Percentiles rank a stretch among this genome's conserved stretches.
phyloP scores from a whole-genome alignment of 2,888 invertebrate genomes.

The Eurois occulta region DNA sequence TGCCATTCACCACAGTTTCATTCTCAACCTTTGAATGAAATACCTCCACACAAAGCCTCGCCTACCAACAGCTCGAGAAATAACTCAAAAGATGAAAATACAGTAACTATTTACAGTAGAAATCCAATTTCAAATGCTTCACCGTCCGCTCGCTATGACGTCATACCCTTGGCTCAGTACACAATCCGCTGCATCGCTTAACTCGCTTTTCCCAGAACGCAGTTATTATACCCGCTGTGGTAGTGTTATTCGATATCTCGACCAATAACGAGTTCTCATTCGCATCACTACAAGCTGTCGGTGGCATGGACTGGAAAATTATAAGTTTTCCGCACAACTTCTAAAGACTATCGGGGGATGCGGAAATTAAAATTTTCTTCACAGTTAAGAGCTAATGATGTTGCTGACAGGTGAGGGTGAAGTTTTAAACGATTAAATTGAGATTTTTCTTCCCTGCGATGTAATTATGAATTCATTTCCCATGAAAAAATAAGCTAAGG shows the following conservation, averaged over 20 bases:
- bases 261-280: constrained; percentile 65
- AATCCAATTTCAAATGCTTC: constrained; percentile 61
- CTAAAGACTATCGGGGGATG: constrained; percentile 43
- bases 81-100: constrained; percentile 39
- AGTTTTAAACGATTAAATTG: constrained; percentile 4
- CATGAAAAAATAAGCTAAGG: neutral
- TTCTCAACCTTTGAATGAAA: constrained; percentile 13
- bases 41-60: constrained; percentile 11
- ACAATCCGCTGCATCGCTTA: constrained; percentile 55
- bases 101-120: constrained; percentile 50
- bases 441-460: neutral
- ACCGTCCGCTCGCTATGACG: constrained; percentile 41
- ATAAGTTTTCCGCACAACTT: constrained; percentile 52
- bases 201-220: constrained; percentile 46
- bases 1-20: neutral
- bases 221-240: constrained; percentile 55
- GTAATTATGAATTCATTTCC: constrained; percentile 9
- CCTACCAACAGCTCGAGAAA: constrained; percentile 25
- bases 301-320: constrained; percentile 56
- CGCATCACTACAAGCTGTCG: constrained; percentile 65
- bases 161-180: constrained; percentile 46
- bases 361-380: constrained; percentile 51
- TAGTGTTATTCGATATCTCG: constrained; percentile 65
- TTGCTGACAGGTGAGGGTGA: constrained; percentile 14
- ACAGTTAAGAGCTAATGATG: constrained; percentile 25